Evolutionary conservation across 2,888 invertebrate genomes (phyloP), one percentile per base, ranked within the genome.

Genomic region (Hoplodrina blanda): DNA sequence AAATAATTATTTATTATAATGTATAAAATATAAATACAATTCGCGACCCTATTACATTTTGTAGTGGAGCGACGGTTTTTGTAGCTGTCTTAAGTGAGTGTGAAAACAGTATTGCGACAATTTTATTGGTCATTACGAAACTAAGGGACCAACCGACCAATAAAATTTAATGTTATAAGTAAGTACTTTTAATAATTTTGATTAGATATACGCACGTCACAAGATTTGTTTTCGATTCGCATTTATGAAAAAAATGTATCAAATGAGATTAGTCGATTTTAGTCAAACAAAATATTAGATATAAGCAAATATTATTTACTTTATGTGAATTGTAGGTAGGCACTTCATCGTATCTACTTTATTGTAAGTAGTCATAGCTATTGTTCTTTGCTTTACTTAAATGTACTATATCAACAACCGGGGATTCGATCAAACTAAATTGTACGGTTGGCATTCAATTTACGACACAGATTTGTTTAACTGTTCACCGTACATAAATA

Each of bases 191-290:
- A 52, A 49, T 73, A 52, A 64, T 41, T 55, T 15, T 59, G n/a
- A 65, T 73, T 60, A 61, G 60, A 49, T 56, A 52, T 52, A 63
- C 13, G 50, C 54, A 54, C 54, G 53, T 57, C 44, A 46, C 11
- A 55, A 78, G 17, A 60, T 64, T 59, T 62, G 25, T 60, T 66
- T 67, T 60, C 20, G 55, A 77, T 76, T 68, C 44, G 63, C 76
- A 77, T 69, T 81, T 77, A 81, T 66, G 19, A 69, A 57, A 61
- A 62, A 62, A 61, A 49, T 78, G 49, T 68, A 66, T 74, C 70
- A 53, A 74, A 65, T 73, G 76, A 80, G 76, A 76, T 83, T 84
- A 83, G 73, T 79, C 72, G 66, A 72, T 50, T 76, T 71, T 77
- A 82, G 85, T 80, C 82, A 82, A 75, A 69, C 25, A 15, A 61